Evolutionary conservation across 2,888 invertebrate species (phyloP).

Genomic region (Auanema freiburgensis): DNA sequence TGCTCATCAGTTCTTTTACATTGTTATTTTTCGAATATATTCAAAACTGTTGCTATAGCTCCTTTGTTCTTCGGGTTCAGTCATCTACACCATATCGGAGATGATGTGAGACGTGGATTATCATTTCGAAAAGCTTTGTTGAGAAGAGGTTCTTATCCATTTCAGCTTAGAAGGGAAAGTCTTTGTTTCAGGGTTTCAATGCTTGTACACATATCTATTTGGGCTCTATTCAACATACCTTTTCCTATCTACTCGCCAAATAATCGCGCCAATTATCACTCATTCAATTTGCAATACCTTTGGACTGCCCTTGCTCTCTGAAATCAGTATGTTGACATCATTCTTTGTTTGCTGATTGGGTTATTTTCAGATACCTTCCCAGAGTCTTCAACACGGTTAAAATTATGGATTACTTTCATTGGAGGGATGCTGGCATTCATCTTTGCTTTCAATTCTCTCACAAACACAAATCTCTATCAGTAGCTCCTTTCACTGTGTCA

Average conservation of each 20-base stretch:
- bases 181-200: conserved; percentile 55
- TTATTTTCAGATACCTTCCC: too few species aligned
- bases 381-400: too few species aligned
- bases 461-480: too few species aligned
- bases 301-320: conserved; percentile 53
- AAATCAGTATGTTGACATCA: conserved; percentile 37
- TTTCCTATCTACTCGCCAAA: conserved; percentile 47
- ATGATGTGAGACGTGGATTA: conserved; percentile 50
- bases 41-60: conserved; percentile 26
- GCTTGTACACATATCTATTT: conserved; percentile 62
- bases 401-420: too few species aligned
- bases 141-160: conserved; percentile 24
- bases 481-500: too few species aligned
- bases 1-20: conserved; percentile 52
- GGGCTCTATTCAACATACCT: conserved; percentile 61
- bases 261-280: conserved; percentile 54
- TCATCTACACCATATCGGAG: conserved; percentile 58
- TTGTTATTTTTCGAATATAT: conserved; percentile 11
- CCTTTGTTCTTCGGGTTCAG: conserved; percentile 56
- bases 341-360: too few species aligned
- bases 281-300: conserved; percentile 60
- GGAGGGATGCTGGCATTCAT: too few species aligned
- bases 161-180: not conserved
- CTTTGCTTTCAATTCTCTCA: too few species aligned
- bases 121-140: conserved; percentile 31